Evolutionary conservation across 2,888 invertebrate genomes (phyloP), one percentile per base, ranked within the genome.

Genomic region (Willowsia nigromaculata): DNA sequence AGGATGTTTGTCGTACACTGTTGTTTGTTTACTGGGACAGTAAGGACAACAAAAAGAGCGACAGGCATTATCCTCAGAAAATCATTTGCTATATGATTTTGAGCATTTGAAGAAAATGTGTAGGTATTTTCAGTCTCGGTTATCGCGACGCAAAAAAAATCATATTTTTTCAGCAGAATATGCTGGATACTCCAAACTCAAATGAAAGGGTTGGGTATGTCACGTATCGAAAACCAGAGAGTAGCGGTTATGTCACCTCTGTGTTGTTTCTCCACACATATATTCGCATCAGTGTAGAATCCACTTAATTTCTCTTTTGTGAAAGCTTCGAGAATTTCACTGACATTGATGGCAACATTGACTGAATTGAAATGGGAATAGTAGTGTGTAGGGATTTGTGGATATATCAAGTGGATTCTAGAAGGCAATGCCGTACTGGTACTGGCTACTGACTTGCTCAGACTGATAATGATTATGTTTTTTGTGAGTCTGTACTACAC

Each of bases 301-400:
- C 13, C 1, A 25, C 27, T 25, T 25, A 62, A 13, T 30, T 9
- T 68, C 11, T 37, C 3, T 18, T 59, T 59, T n/a, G 27, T 37
- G 37, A 33, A 37, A n/a, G 65, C 65, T 68, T 37, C 18, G 37
- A 37, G 65, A 33, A 71, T 43, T 43, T 27, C 5, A 2, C 43
- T 43, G 71, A 71, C 71, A 71, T 71, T 71, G 71, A 71, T 71
- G 40, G n/a, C 65, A 65, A 11, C 18, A 50, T 18, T 9, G 59
- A 62, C 27, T 71, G 1, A 71, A 71, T 43, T 71, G 43, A 11
- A 25, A 0, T 40, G 43, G 43, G 71, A 68, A 37, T 68, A 18
- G 33, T 37, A 62, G 1, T n/a, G 30, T 13, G 65, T 6, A 7
- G 13, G n/a, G 59, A 59, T 30, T 15, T 4, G 33, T 33, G n/a